Conservation (phyloP, 2,797 vertebrate genomes). For the Champsocephalus gunnari region DNA sequence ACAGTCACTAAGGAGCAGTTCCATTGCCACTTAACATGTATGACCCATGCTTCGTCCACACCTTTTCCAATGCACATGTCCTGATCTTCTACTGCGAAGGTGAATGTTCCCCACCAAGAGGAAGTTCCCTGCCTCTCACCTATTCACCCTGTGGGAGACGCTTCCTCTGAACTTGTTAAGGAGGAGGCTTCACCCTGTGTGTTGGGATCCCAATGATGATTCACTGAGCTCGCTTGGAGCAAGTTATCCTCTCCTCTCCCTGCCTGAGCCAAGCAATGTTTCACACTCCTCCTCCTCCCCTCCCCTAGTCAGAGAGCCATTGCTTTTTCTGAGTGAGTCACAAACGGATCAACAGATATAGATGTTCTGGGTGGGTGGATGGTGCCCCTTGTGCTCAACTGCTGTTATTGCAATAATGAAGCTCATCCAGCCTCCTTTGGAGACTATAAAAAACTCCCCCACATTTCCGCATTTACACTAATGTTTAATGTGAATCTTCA, state of each 20-base stretch:
- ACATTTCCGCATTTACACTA: slow-evolving; percentile 39
- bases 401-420: slow-evolving; percentile 67
- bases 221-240: slow-evolving; percentile 61
- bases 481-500: slow-evolving; percentile 38
- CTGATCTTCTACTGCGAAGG: slow-evolving; percentile 5
- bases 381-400: slow-evolving; percentile 77
- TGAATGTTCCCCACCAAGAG: slow-evolving; percentile 39
- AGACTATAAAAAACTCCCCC: slow-evolving; percentile 41
- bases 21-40: slow-evolving; percentile 13
- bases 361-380: slow-evolving; percentile 74
- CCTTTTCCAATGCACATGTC: slow-evolving; percentile 19
- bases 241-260: slow-evolving; percentile 57
- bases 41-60: slow-evolving; percentile 23
- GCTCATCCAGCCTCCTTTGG: slow-evolving; percentile 43
- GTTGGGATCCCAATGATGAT: slow-evolving; percentile 75
- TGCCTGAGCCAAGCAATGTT: slow-evolving; percentile 51
- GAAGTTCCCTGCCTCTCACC: slow-evolving; percentile 61
- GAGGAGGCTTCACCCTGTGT: slow-evolving; percentile 48
- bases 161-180: slow-evolving; percentile 60
- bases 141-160: slow-evolving; percentile 60
- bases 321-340: slow-evolving; percentile 73
- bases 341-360: slow-evolving; percentile 69
- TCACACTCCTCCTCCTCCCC: slow-evolving; percentile 73
- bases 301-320: slow-evolving; percentile 67
- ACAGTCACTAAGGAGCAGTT: slow-evolving; percentile 8